Percentiles rank a stretch among this genome's conserved stretches.
Evolutionary conservation across 2,797 vertebrate species (phyloP).

Genomic region (Natrix natrix): DNA sequence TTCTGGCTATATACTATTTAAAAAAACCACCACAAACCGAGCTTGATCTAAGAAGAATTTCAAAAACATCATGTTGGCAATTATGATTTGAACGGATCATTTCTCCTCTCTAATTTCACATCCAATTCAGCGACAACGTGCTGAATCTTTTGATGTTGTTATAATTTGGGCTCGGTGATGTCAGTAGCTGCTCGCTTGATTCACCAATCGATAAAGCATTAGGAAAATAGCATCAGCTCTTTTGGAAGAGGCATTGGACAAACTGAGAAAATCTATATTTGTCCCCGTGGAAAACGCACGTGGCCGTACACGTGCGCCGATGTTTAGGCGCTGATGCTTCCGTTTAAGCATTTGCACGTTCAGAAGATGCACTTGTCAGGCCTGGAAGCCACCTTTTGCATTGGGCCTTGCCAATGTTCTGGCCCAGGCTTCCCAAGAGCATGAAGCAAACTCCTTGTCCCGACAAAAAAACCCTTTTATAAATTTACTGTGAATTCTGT

Average conservation of each 20-base stretch:
- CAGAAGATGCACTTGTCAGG: too few relatives aligned
- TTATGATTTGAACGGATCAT: neutral
- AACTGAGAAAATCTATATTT: neutral
- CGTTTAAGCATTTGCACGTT: too few relatives aligned
- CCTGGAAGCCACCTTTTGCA: too few relatives aligned
- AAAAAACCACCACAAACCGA: neutral
- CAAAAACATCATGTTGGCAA: neutral
- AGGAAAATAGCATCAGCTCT: neutral
- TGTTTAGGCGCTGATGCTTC: neutral
- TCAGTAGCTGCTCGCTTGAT: neutral
- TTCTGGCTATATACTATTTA: neutral
- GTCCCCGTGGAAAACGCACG: neutral
- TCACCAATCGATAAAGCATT: neutral
- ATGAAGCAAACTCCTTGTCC: too few relatives aligned
- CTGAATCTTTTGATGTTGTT: neutral
- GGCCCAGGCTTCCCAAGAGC: too few relatives aligned
- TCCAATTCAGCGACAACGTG: neutral
- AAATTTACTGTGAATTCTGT: too few relatives aligned
- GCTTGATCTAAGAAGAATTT: neutral
- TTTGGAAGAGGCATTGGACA: neutral
- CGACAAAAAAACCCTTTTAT: too few relatives aligned
- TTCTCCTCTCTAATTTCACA: neutral
- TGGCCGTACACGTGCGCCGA: neutral
- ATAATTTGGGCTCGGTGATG: neutral
- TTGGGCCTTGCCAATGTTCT: too few relatives aligned